A percentile compares a stretch with the other conserved stretches of the same genome.
phyloP scores from a whole-genome alignment of 2,797 vertebrate species.

The Megalops cyprinoides region DNA sequence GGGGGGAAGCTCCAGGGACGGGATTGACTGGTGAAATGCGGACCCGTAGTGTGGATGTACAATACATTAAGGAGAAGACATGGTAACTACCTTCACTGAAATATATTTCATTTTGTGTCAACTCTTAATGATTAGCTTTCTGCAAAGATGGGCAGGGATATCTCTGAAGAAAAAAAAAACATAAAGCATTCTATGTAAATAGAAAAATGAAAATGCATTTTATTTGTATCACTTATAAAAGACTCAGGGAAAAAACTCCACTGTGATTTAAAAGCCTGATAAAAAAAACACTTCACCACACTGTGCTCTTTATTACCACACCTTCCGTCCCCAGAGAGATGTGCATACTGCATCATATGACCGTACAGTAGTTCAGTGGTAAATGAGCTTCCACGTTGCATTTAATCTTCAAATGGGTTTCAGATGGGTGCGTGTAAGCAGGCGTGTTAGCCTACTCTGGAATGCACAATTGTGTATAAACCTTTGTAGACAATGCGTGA shows the following conservation, averaged over 20 bases:
- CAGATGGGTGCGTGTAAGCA: not conserved
- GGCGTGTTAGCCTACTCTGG: not conserved
- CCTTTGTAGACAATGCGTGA: conserved; percentile 15
- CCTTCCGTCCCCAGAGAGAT: not conserved
- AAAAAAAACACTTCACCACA: conserved; percentile 15
- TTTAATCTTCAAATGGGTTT: conserved; percentile 13
- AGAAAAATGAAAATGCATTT: not conserved
- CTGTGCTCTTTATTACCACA: not conserved
- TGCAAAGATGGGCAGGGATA: not conserved
- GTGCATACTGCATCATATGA: not conserved
- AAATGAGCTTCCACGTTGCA: conserved; percentile 11
- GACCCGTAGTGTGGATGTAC: not conserved
- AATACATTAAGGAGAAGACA: no score
- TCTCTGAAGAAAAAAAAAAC: not conserved
- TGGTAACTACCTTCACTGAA: not conserved
- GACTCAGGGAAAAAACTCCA: conserved; percentile 10
- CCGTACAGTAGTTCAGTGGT: not conserved
- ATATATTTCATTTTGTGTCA: not conserved
- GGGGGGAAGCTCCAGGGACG: not conserved
- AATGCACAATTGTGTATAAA: conserved; percentile 1
- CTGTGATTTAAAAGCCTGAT: conserved; percentile 8
- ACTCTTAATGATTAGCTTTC: conserved; percentile 7
- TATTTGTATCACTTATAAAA: conserved; percentile 19
- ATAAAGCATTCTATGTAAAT: conserved; percentile 17
- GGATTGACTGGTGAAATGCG: not conserved